phyloP scores from a whole-genome alignment of 1,140 invertebrate genomes.

The Reticulitermes speratus region DNA sequence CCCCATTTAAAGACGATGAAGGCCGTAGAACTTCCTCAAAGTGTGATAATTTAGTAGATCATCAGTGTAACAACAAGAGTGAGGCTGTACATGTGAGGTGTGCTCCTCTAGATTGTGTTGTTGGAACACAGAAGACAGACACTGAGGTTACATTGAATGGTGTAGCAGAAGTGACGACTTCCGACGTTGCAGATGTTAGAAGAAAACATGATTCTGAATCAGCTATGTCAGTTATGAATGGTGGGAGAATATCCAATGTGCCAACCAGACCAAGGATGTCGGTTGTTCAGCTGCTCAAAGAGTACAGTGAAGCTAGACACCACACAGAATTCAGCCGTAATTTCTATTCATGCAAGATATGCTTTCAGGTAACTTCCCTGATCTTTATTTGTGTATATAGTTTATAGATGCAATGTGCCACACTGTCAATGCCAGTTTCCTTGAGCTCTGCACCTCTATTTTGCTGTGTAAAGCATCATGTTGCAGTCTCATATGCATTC shows the following conservation, averaged over 20 bases:
- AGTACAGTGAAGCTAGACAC: constrained; percentile 46
- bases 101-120: background rate
- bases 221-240: background rate
- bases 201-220: background rate
- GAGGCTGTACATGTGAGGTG: background rate
- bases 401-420: too few relatives aligned
- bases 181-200: background rate
- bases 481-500: too few relatives aligned
- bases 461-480: too few relatives aligned
- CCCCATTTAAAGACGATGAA: background rate
- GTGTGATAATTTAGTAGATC: background rate
- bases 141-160: background rate
- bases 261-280: background rate
- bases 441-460: too few relatives aligned
- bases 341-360: constrained; percentile 47
- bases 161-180: background rate
- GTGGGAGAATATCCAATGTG: background rate
- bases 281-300: constrained; percentile 41
- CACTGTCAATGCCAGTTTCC: too few relatives aligned
- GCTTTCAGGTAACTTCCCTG: background rate
- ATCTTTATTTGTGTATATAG: background rate
- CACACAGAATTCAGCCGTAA: constrained; percentile 47
- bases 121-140: background rate
- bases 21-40: background rate
- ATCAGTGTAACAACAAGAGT: background rate